These are phyloP conservation scores for Thunnus thynnus DNA, from an alignment of 2,113 vertebrate species.

Conservation along the genomic window DNA sequence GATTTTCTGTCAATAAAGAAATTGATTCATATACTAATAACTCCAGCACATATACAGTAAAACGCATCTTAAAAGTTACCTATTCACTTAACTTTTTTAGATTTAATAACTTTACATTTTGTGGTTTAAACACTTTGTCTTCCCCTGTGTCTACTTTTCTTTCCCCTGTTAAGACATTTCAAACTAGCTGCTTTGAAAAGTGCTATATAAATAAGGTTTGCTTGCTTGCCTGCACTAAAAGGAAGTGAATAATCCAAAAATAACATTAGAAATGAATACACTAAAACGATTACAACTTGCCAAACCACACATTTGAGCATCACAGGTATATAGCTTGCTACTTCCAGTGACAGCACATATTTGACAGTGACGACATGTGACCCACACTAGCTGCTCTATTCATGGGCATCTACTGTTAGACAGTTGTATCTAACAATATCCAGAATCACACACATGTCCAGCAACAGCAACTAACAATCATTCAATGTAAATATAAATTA, in stretches of 20 bases:
- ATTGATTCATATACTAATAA: not conserved
- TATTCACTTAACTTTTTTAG: not conserved
- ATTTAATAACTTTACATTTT: not conserved
- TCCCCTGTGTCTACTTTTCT: not conserved
- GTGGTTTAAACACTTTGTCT: not conserved
- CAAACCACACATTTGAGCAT: not conserved
- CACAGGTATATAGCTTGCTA: not conserved
- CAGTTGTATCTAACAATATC: not conserved
- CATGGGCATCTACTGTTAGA: not conserved
- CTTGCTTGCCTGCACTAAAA: not conserved
- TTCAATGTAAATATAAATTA: not conserved
- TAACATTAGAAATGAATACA: not conserved
- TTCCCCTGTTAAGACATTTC: not conserved
- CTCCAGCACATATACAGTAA: not conserved
- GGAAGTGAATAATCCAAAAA: not conserved
- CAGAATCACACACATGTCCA: not conserved
- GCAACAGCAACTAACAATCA: not conserved
- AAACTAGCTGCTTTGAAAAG: not conserved
- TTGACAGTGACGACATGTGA: not conserved
- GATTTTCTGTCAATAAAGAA: not conserved
- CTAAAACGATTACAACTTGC: not conserved
- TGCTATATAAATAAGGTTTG: no score
- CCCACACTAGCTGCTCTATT: not conserved
- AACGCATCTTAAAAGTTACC: not conserved
- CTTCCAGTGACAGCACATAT: constrained; percentile 3